Conservation (phyloP, 2,888 invertebrate genomes). For the Ypsolopha scabrella region DNA sequence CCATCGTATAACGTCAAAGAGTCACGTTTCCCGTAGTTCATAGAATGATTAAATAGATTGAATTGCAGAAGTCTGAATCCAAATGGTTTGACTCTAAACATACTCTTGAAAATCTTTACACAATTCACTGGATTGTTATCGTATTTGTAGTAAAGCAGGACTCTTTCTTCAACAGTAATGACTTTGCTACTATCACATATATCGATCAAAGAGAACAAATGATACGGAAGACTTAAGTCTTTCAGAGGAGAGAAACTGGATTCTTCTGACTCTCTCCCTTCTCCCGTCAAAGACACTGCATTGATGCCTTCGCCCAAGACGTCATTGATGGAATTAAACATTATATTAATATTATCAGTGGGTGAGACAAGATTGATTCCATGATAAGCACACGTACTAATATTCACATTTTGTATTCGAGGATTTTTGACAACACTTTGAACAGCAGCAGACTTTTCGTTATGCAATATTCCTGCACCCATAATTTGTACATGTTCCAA, state of each 20-base stretch:
- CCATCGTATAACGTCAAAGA: conserved; percentile 91
- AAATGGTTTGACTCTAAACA: conserved; percentile 86
- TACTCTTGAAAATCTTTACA: conserved; percentile 94
- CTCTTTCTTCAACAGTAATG: conserved; percentile 88
- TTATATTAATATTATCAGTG: conserved; percentile 81
- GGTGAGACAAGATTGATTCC: conserved; percentile 94
- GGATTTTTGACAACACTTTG: conserved; percentile 93
- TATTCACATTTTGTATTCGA: conserved; percentile 81
- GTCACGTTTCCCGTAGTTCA: conserved; percentile 84
- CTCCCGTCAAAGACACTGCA: conserved; percentile 91
- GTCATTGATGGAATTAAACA: conserved; percentile 80
- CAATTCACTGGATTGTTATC: conserved; percentile 97
- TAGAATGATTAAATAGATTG: conserved; percentile 90
- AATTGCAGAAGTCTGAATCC: conserved; percentile 92
- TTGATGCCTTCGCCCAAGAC: conserved; percentile 93
- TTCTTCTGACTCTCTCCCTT: conserved; percentile 87
- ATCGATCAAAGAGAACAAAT: conserved; percentile 93
- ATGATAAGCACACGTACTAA: conserved; percentile 88
- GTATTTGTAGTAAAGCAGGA: conserved; percentile 96
- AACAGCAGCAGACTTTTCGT: conserved; percentile 93
- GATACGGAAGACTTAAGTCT: conserved; percentile 86
- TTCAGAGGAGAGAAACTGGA: conserved; percentile 91
- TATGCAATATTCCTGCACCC: conserved; percentile 96
- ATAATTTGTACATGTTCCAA: conserved; percentile 85
- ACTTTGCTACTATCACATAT: conserved; percentile 97